These are phyloP conservation scores for Lucifuga dentata DNA, from an alignment of 2,113 vertebrate genomes.

Conservation along the genomic window DNA sequence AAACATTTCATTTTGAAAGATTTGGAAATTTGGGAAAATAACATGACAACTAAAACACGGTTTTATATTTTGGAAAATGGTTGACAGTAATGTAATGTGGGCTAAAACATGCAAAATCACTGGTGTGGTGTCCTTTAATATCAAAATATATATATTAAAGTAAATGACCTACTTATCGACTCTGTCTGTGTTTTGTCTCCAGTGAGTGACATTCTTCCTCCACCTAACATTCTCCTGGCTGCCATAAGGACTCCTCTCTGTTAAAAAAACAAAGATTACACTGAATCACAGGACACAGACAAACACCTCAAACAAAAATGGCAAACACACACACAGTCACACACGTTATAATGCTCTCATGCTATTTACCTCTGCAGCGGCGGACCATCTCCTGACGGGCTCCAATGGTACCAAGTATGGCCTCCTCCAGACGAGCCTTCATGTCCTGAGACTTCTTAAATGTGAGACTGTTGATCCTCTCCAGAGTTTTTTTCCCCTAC, in stretches of 20 bases:
- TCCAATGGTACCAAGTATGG: slow-evolving; percentile 90
- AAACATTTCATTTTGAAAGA: too few species aligned
- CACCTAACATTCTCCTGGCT: slow-evolving; percentile 92
- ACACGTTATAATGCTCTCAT: neutral
- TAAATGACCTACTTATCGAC: slow-evolving; percentile 88
- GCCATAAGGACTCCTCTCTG: slow-evolving; percentile 90
- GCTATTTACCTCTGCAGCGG: slow-evolving; percentile 86
- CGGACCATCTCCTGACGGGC: slow-evolving; percentile 95
- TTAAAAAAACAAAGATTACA: slow-evolving; percentile 17
- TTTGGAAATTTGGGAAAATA: too few species aligned
- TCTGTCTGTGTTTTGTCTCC: slow-evolving; percentile 89
- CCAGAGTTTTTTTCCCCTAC: slow-evolving; percentile 89
- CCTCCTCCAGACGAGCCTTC: slow-evolving; percentile 93
- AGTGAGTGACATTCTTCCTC: slow-evolving; percentile 92
- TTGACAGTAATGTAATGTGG: too few species aligned
- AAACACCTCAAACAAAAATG: slow-evolving; percentile 12
- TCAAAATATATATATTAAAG: too few species aligned
- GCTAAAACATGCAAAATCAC: too few species aligned
- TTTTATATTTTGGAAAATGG: too few species aligned
- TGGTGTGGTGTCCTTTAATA: too few species aligned
- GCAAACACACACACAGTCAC: neutral
- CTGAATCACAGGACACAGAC: neutral
- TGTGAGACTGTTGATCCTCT: slow-evolving; percentile 92
- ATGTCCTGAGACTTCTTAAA: slow-evolving; percentile 96
- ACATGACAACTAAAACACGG: too few species aligned